Conservation (phyloP, 23 tunicate species). For the Trididemnum clinides region DNA sequence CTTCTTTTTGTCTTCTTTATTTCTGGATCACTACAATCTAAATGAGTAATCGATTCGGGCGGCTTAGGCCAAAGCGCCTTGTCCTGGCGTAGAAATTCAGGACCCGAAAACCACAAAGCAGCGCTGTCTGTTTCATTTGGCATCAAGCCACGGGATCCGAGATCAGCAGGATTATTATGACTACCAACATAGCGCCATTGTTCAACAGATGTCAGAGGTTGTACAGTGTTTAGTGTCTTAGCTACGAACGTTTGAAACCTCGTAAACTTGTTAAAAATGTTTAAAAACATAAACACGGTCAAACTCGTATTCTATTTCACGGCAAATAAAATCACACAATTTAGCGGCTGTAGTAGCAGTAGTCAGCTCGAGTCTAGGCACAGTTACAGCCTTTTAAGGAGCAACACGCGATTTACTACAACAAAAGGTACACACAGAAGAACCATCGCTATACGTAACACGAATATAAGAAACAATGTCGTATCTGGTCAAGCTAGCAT, state of each 20-base stretch:
- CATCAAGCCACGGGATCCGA: neutral
- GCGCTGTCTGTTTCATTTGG: neutral
- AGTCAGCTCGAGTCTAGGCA: neutral
- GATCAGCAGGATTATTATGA: slow-evolving; percentile 1
- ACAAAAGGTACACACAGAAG: neutral
- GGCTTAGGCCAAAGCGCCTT: neutral
- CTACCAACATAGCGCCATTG: slow-evolving; percentile 1
- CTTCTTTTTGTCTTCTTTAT: neutral
- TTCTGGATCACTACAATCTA: neutral
- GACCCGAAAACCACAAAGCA: neutral
- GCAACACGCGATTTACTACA: neutral
- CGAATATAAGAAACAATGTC: neutral
- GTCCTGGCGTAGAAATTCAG: neutral
- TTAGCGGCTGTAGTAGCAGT: slow-evolving; percentile 9
- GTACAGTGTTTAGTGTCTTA: neutral
- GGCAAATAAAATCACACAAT: neutral
- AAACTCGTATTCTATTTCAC: neutral
- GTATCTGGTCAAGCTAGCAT: neutral
- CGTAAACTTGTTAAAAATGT: neutral
- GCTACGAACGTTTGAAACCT: slow-evolving; percentile 18
- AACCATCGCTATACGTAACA: neutral
- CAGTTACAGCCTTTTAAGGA: neutral
- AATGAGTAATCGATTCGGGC: neutral
- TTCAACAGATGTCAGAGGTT: neutral
- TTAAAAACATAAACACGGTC: neutral